These are phyloP conservation scores for Drosophila buzzatii DNA, from an alignment of 2,888 invertebrate species.

Conservation along the genomic window DNA sequence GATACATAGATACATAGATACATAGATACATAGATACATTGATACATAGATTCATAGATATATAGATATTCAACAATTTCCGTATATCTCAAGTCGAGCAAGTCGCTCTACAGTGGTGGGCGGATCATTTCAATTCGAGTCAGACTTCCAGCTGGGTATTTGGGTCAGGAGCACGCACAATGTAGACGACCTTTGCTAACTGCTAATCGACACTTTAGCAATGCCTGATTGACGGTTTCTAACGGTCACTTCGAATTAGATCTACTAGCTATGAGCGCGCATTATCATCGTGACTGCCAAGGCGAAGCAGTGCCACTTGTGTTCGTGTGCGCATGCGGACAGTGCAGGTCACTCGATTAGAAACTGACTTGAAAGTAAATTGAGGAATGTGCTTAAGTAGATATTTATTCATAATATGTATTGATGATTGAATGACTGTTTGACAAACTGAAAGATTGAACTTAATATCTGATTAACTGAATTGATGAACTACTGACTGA, in stretches of 20 bases:
- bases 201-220: constrained; percentile 18
- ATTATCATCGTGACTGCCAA: neutral
- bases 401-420: neutral
- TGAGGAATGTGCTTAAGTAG: neutral
- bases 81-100: neutral
- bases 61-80: neutral
- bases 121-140: neutral
- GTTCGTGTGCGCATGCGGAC: neutral
- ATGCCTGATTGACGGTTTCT: constrained; percentile 14
- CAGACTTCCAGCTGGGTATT: neutral
- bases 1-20: constrained; percentile 4
- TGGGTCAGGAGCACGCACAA: constrained; percentile 24
- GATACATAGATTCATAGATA: neutral
- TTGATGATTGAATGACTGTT: neutral
- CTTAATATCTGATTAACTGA: neutral
- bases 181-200: constrained; percentile 21
- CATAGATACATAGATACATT: constrained; percentile 2
- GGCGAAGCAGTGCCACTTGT: neutral
- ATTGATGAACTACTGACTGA: neutral
- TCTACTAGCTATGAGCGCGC: neutral
- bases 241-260: constrained; percentile 23
- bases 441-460: neutral
- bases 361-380: neutral
- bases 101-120: neutral
- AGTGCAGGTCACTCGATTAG: neutral